phyloP scores from a whole-genome alignment of 2,888 invertebrate genomes.

The Chymomyza caudatula region DNA sequence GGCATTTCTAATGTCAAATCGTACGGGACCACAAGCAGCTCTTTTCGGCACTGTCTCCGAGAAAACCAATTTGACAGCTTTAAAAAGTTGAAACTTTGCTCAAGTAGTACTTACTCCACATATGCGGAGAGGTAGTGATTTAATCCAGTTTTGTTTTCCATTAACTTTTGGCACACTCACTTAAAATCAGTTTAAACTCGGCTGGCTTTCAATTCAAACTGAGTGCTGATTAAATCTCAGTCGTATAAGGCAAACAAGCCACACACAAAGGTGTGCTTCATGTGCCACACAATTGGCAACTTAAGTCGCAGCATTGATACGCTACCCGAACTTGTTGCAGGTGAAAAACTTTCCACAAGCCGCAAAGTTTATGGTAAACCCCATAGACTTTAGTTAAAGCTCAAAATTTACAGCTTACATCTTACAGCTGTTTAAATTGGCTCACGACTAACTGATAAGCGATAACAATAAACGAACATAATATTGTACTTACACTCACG shows the following conservation, averaged over 20 bases:
- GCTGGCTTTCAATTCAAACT: constrained; percentile 23
- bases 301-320: background rate
- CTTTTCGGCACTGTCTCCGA: no score
- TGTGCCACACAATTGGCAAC: no score
- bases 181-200: background rate
- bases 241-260: background rate
- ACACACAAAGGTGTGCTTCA: background rate
- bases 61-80: background rate
- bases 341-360: no score
- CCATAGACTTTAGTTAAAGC: background rate
- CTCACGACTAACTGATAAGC: background rate
- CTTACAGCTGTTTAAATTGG: constrained; percentile 4
- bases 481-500: background rate
- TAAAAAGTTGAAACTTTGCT: no score
- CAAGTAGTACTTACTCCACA: background rate
- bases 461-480: background rate
- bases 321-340: no score
- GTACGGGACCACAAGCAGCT: no score
- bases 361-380: no score
- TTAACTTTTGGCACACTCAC: background rate
- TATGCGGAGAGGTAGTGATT: background rate
- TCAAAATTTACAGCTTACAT: background rate
- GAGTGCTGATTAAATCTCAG: background rate
- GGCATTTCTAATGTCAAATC: constrained; percentile 8
- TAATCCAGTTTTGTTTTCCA: background rate